Conservation (phyloP, 1,140 invertebrate genomes). For the Drosophila cardini region DNA sequence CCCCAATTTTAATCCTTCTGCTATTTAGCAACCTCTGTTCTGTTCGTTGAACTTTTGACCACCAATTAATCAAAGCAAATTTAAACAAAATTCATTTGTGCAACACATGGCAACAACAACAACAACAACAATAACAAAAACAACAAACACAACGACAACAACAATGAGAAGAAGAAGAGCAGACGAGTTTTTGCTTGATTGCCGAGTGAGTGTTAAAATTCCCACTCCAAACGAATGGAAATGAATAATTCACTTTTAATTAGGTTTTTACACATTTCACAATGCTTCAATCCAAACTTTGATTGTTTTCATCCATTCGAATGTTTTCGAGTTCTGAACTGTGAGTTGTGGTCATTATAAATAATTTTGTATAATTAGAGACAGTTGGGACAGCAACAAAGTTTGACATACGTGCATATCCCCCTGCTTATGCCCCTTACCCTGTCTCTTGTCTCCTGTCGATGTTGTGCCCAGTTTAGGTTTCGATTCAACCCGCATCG, state of each 20-base stretch:
- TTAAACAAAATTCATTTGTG: slow-evolving; percentile 79
- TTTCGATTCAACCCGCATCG: not conserved
- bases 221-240: slow-evolving; percentile 48
- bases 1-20: slow-evolving; percentile 22
- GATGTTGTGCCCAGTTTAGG: not conserved
- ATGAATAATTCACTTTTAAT: slow-evolving; percentile 83
- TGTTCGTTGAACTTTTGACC: slow-evolving; percentile 78
- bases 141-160: slow-evolving; percentile 6
- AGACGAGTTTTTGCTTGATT: slow-evolving; percentile 71
- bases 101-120: slow-evolving; percentile 69
- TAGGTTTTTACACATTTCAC: slow-evolving; percentile 77
- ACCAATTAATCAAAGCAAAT: slow-evolving; percentile 80
- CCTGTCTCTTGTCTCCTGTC: not conserved
- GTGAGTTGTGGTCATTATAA: slow-evolving; percentile 70
- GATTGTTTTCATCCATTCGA: slow-evolving; percentile 37
- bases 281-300: slow-evolving; percentile 45
- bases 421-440: slow-evolving; percentile 11
- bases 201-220: slow-evolving; percentile 43
- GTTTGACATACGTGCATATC: slow-evolving; percentile 66
- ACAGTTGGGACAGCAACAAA: slow-evolving; percentile 66
- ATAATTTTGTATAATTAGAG: slow-evolving; percentile 83
- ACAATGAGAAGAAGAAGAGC: slow-evolving; percentile 8
- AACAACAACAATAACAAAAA: slow-evolving; percentile 29
- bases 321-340: not conserved
- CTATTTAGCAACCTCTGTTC: slow-evolving; percentile 47